Base-by-base conservation (phyloP, 2,797 vertebrate genomes). In the Microcaecilia unicolor region DNA sequence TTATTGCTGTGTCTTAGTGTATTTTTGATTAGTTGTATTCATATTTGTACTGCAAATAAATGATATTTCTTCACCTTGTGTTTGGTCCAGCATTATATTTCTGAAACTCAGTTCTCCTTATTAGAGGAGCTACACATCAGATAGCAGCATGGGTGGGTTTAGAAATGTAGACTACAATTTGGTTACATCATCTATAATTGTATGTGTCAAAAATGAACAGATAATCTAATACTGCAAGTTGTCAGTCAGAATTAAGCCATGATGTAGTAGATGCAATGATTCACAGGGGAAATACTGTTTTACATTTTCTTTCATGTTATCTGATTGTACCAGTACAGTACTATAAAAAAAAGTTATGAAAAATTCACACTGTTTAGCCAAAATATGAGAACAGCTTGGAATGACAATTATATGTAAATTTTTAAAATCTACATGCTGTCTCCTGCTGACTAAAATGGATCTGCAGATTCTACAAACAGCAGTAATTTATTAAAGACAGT, bases 171-270 rank as follows among this genome's bases (percentile, higher is more conserved):
- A 73, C 58, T 43, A 59, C 10, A 43, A 23, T 56, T 51, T 55
- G 30, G 34, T 15, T 32, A 13, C 22, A 40, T 33, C 39, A 62
- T 37, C 46, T 46, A 43, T 60, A 72, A 72, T 52, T 58, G 36
- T 45, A 41, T 39, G 62, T 72, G 51, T 79, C 61, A 60, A 41
- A n/a, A 59, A 63, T 38, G 64, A 73, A 57, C 33, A 48, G 31
- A 37, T 51, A 58, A 53, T 35, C 27, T 32, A 25, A 15, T 64
- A 67, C 48, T 34, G 63, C 58, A 51, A 47, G 51, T 51, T 60
- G 37, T 50, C 50, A 47, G 41, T 25, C 44, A 44, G 77, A 72
- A 64, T 68, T 63, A 67, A 68, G 62, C 64, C 41, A 51, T 18
- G 43, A 22, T 42, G 32, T 15, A 43, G 22, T 42, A 38, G 67